Evolutionary conservation across 2,888 invertebrate species (phyloP).

Genomic region (Cheilosia scutellata): DNA sequence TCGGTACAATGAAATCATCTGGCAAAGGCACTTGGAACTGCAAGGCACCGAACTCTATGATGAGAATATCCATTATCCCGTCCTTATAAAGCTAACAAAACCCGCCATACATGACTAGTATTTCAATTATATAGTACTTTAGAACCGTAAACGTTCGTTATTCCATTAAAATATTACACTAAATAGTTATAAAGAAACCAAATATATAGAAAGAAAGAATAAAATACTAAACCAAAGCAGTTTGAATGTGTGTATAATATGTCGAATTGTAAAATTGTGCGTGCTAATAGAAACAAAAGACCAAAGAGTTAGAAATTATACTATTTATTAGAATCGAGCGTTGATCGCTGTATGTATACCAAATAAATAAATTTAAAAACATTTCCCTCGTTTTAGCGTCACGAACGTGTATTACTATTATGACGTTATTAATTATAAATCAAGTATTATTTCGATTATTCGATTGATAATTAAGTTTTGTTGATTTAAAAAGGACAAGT

Average conservation of each 20-base stretch:
- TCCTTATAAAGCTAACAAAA: constrained; percentile 86
- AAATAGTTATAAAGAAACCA: constrained; percentile 44
- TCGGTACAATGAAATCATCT: constrained; percentile 88
- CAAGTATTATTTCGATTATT: constrained; percentile 71
- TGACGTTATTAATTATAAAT: constrained; percentile 58
- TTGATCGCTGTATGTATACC: constrained; percentile 52
- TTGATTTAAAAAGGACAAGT: constrained; percentile 14
- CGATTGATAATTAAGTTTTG: constrained; percentile 50
- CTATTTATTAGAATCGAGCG: constrained; percentile 66
- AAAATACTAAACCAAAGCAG: constrained; percentile 33
- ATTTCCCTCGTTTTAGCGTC: constrained; percentile 65
- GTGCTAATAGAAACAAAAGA: constrained; percentile 68
- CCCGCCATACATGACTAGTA: constrained; percentile 66
- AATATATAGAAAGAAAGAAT: constrained; percentile 8
- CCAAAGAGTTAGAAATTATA: constrained; percentile 68
- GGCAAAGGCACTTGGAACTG: constrained; percentile 88
- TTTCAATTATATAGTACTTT: constrained; percentile 39
- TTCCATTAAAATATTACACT: constrained; percentile 49
- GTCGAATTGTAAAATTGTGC: constrained; percentile 62
- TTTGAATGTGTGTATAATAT: constrained; percentile 62
- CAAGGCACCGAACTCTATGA: constrained; percentile 87
- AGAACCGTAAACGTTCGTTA: constrained; percentile 42
- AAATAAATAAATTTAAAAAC: constrained; percentile 18
- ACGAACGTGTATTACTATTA: constrained; percentile 65
- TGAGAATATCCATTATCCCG: constrained; percentile 89